Percentiles rank a stretch among this genome's conserved stretches.
These are phyloP conservation scores for Drosophila aldrichi DNA, from an alignment of 2,888 invertebrate genomes.

Conservation along the genomic window DNA sequence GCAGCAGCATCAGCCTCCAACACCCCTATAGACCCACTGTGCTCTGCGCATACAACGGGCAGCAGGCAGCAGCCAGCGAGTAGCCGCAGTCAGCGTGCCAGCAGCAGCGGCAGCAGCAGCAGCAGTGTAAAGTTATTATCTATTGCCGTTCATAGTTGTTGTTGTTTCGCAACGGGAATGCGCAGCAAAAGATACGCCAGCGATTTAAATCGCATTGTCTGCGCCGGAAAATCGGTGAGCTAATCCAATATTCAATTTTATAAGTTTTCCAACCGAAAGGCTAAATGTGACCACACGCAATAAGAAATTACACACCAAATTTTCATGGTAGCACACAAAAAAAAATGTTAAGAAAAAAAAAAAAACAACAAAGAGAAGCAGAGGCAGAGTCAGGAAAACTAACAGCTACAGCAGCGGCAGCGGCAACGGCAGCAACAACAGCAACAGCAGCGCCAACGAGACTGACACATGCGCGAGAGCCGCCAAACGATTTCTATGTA, in stretches of 20 bases:
- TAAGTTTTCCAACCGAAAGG: constrained; percentile 22
- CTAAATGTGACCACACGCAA: constrained; percentile 48
- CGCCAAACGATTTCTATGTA: constrained; percentile 21
- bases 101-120: constrained; percentile 8
- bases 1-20: constrained; percentile 24
- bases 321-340: constrained; percentile 39
- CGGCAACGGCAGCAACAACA: constrained; percentile 34
- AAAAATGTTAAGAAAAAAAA: constrained; percentile 5
- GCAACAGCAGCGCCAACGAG: constrained; percentile 23
- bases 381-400: constrained; percentile 22
- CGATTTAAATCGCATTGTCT: constrained; percentile 71
- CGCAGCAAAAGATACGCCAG: constrained; percentile 73
- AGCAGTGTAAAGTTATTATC: constrained; percentile 26
- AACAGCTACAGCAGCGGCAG: constrained; percentile 32
- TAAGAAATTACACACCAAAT: constrained; percentile 47
- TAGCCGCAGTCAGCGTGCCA: constrained; percentile 24
- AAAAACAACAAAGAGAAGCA: constrained; percentile 23
- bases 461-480: constrained; percentile 67
- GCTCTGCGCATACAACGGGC: constrained; percentile 22
- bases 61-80: constrained; percentile 16
- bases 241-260: constrained; percentile 40
- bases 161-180: constrained; percentile 52
- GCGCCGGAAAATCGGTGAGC: constrained; percentile 65
- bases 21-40: constrained; percentile 14
- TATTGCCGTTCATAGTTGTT: constrained; percentile 32